A percentile compares a stretch with the other conserved stretches of the same genome.
Evolutionary conservation across 53 echinoderm and acorn worm species (phyloP).

Genomic region (Mesocentrotus franciscanus): DNA sequence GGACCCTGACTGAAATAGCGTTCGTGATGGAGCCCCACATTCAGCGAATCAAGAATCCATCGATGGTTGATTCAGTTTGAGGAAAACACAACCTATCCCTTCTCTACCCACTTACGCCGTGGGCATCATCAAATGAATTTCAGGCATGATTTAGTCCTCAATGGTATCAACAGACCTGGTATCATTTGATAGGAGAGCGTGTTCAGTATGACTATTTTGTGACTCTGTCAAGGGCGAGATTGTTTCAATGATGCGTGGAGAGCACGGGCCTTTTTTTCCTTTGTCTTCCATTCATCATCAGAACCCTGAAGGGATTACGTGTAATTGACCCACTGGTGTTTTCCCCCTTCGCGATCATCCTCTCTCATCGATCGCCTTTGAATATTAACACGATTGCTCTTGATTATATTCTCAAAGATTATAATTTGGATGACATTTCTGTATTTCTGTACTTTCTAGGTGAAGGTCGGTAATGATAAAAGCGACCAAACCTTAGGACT

Average conservation of each 20-base stretch:
- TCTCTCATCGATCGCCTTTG: neutral
- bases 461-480: too few species aligned
- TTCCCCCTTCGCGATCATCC: neutral
- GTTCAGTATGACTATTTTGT: neutral
- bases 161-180: neutral
- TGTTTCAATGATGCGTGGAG: too few species aligned
- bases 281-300: neutral
- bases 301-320: neutral
- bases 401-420: too few species aligned
- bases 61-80: neutral
- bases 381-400: too few species aligned
- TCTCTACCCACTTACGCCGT: neutral
- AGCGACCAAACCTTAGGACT: too few species aligned
- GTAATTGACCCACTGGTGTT: neutral
- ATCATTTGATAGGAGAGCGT: neutral
- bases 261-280: neutral
- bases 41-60: neutral
- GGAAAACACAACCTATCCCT: neutral
- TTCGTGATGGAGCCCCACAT: neutral
- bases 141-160: conserved; percentile 18
- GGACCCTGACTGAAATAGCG: neutral
- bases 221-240: neutral
- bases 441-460: too few species aligned
- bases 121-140: conserved; percentile 24
- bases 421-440: too few species aligned